Conservation (phyloP, 2,797 vertebrate species). For the Limnodromus scolopaceus region DNA sequence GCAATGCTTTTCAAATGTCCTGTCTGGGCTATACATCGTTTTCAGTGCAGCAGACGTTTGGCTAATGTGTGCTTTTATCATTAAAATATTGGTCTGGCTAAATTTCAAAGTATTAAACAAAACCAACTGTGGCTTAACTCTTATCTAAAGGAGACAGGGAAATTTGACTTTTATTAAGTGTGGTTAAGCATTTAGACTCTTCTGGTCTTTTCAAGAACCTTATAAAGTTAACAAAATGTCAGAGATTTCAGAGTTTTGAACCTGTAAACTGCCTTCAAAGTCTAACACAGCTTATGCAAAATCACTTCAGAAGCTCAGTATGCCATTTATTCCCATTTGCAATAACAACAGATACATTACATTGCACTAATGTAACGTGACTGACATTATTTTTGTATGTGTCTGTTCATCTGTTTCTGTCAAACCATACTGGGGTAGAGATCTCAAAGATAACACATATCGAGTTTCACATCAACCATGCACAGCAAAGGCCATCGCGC, state of each 20-base stretch:
- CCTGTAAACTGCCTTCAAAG: not conserved
- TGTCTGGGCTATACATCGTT: not conserved
- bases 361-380: fast-evolving
- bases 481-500: fast-evolving
- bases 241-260: not conserved
- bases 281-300: not conserved
- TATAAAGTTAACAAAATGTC: not conserved
- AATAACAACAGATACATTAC: not conserved
- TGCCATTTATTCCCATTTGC: fast-evolving
- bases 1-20: not conserved
- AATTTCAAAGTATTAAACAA: conserved; percentile 24
- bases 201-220: not conserved
- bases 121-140: not conserved
- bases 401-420: not conserved
- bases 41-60: not conserved
- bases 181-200: not conserved
- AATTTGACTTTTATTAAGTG: conserved; percentile 15
- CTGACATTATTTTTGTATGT: not conserved
- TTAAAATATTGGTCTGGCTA: not conserved
- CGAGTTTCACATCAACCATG: not conserved
- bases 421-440: not conserved
- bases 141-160: not conserved
- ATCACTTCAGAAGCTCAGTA: not conserved
- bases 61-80: not conserved
- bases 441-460: not conserved